phyloP scores from a whole-genome alignment of 2,888 invertebrate species.

The Dasypogon diadema region DNA sequence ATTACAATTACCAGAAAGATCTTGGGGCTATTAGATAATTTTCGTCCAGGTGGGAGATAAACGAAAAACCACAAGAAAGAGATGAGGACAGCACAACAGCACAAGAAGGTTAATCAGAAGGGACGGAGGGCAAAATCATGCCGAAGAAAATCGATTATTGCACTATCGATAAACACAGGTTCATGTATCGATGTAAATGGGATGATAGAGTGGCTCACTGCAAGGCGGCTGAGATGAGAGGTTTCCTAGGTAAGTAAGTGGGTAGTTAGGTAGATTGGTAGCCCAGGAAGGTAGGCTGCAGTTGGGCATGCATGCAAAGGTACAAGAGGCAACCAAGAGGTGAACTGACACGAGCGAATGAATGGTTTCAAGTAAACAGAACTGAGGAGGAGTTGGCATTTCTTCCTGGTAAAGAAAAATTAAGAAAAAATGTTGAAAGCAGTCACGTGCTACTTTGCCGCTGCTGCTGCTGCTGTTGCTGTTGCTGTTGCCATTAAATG shows the following conservation, averaged over 20 bases:
- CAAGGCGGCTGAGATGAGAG: slow-evolving; percentile 35
- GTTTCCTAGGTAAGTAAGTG: background rate
- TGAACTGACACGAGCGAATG: background rate
- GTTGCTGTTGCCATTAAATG: background rate
- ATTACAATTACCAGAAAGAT: slow-evolving; percentile 48
- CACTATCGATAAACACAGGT: slow-evolving; percentile 48
- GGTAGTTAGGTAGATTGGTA: slow-evolving; percentile 9
- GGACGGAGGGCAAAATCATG: slow-evolving; percentile 14
- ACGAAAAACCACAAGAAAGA: too few relatives aligned
- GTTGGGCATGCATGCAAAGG: background rate
- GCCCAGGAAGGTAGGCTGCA: background rate
- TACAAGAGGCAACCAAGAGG: background rate
- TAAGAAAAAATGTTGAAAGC: background rate
- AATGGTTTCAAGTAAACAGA: slow-evolving; percentile 2
- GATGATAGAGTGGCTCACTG: slow-evolving; percentile 28
- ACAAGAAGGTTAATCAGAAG: background rate
- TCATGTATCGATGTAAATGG: slow-evolving; percentile 38
- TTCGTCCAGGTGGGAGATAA: background rate
- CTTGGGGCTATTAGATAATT: slow-evolving; percentile 46
- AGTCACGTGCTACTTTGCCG: background rate
- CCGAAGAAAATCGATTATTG: slow-evolving; percentile 44
- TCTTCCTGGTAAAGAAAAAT: background rate
- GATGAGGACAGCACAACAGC: too few relatives aligned
- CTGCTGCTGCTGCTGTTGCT: background rate
- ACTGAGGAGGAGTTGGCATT: background rate